A percentile compares a stretch with the other conserved stretches of the same genome.
Evolutionary conservation across 1,140 invertebrate genomes (phyloP).

Genomic region (Drosophila erecta): DNA sequence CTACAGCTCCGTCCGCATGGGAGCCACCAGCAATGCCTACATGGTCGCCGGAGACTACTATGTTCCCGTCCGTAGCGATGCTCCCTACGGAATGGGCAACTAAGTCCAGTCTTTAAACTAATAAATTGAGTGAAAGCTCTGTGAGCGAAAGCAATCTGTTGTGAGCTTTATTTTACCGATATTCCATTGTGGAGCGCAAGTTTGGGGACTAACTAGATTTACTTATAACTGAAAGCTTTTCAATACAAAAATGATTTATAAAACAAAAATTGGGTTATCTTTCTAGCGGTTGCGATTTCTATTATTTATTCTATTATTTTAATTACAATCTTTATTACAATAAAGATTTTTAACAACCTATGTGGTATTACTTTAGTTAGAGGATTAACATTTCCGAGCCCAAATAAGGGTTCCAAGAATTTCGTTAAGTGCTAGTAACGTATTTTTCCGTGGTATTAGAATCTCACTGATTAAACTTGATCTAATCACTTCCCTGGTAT

Average conservation of each 20-base stretch:
- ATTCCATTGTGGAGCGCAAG: neutral
- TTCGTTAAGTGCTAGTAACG: neutral
- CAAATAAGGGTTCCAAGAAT: neutral
- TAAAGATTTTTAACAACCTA: too few relatives aligned
- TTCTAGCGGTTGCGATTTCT: too few relatives aligned
- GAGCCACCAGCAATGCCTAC: conserved; percentile 77
- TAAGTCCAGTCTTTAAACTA: conserved; percentile 29
- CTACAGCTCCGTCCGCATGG: conserved; percentile 80
- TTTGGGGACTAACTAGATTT: neutral
- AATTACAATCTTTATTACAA: too few relatives aligned
- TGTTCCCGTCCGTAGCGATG: conserved; percentile 68
- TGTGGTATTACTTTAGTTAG: too few relatives aligned
- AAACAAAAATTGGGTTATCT: too few relatives aligned
- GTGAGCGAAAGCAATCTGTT: conserved; percentile 16
- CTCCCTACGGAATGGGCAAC: conserved; percentile 77
- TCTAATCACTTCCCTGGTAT: conserved; percentile 31
- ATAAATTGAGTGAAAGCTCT: conserved; percentile 38
- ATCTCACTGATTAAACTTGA: conserved; percentile 41
- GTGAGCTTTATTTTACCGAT: neutral
- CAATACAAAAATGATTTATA: too few relatives aligned
- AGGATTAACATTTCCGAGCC: too few relatives aligned
- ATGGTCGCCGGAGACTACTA: conserved; percentile 83
- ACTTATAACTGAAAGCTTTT: neutral
- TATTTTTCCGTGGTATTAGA: neutral
- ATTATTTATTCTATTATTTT: too few relatives aligned